Base-by-base conservation (phyloP, 2,797 vertebrate species). In the Tangara arthus region DNA sequence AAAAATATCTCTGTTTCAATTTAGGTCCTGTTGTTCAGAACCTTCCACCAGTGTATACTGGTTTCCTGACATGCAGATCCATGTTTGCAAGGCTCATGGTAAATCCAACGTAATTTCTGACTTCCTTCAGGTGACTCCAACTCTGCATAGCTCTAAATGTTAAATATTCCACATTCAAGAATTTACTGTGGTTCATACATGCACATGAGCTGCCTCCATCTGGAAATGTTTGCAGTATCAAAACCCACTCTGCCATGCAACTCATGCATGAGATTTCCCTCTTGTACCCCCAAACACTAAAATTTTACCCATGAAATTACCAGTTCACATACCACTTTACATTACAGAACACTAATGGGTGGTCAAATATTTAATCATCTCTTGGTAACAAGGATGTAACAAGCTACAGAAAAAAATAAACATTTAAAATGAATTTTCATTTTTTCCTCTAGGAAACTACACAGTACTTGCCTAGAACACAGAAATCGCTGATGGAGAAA, bases 401-500 rank as follows among this genome's bases (percentile, higher is more conserved):
- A 94, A 92, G 52, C 24, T 56, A 90, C 47, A 65, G 1, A 23
- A 57, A 93, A 89, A 91, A 87, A 94, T 53, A 95, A 94, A 96
- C 84, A 83, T 79, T 86, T 86, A 3, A 91, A 88, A 95, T 86
- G 46, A 81, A 89, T 95, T 92, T 91, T 88, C 69, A 34, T 63
- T 81, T 94, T 50, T 94, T 89, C 84, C 92, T 95, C 84, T 64
- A 94, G 78, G 92, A 96, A 97, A 64, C 73, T 68, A 80, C 41
- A 79, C 35, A 84, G 76, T 44, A 89, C 79, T 94, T 94, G 79
- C 94, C 89, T 91, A 83, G 76, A 96, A 94, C 49, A 59, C 53
- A 82, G 95, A 89, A 93, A 89, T 63, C 91, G 71, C 90, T 93
- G 89, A 92, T 89, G 82, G 92, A 95, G 93, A 94, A 93, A 95